phyloP scores from a whole-genome alignment of 1,140 invertebrate genomes.

The Nasonia giraulti region DNA sequence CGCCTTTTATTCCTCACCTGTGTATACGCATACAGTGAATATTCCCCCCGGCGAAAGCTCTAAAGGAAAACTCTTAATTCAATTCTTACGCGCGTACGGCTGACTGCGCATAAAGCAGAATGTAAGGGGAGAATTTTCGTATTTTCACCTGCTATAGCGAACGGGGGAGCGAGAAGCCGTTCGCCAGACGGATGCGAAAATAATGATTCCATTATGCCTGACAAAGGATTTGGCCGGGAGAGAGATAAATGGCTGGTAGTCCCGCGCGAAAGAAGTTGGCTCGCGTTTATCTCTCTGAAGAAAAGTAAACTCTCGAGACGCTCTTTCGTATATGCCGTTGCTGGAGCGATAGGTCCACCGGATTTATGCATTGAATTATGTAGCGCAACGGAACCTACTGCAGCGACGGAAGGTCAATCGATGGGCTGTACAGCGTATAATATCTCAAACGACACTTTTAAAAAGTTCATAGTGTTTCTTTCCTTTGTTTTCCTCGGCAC shows the following conservation, averaged over 20 bases:
- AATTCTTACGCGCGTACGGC: too few relatives aligned
- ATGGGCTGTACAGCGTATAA: neutral
- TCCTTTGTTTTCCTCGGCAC: neutral
- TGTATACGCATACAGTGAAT: too few relatives aligned
- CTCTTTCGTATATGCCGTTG: too few relatives aligned
- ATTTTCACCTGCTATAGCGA: too few relatives aligned
- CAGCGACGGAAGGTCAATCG: neutral
- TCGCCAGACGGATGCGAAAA: neutral
- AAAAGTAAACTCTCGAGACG: neutral
- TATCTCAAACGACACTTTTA: neutral
- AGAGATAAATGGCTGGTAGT: neutral
- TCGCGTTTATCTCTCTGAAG: neutral
- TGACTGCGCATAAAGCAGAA: too few relatives aligned
- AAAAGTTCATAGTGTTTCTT: neutral
- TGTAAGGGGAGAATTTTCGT: too few relatives aligned
- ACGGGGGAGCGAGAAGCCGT: neutral
- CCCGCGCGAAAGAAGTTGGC: neutral
- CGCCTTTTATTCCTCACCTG: neutral
- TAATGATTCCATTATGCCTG: neutral
- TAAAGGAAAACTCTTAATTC: too few relatives aligned
- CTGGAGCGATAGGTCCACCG: neutral
- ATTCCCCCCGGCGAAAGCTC: too few relatives aligned
- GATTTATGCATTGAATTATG: neutral
- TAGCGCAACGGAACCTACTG: neutral
- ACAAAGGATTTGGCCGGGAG: neutral